Base-by-base conservation (phyloP, 2,888 invertebrate genomes). In the Mantis religiosa region DNA sequence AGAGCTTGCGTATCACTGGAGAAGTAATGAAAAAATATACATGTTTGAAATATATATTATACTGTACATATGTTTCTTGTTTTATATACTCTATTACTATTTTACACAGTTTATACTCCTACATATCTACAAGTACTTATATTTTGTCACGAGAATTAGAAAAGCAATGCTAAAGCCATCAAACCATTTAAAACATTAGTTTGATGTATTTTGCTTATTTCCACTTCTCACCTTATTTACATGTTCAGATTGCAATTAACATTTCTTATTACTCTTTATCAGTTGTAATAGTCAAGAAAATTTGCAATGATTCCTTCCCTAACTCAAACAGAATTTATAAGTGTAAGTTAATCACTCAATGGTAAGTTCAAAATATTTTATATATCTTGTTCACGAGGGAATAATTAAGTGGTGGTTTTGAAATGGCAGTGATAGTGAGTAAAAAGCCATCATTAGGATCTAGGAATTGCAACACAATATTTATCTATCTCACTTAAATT, bases 1-100 rank as follows among this genome's bases (percentile, higher is more conserved):
- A 90, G 90, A 90, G 89, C 90, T 88, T 90, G 85, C 85, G 84
- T 90, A 90, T 90, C 90, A 90, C 90, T 88, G 90, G 89, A 90
- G 90, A 90, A 88, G 89, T 89, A 87, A 89, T 90, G 90, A 90
- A 90, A 90, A 90, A 90, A 90, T 90, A 90, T 90, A 90, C 90
- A 90, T 88, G 89, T 90, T 89, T 89, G 87, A 89, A 88, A 90
- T 89, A 89, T 90, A 89, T 85, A 83, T 89, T 83, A 85, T 88
- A 90, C 89, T 89, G 89, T 90, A 90, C 90, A 90, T 88, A 83
- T 87, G 30, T 82, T 30, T 87, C 54, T 71, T 25, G 25, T 15
- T 87, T 87, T 41, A 87, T 54, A 47, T 86, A 83, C 41, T 88
- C 85, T 89, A 88, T 82, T 86, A 89, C 86, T 85, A 84, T 87